Percentiles rank a stretch among this genome's conserved stretches.
These are phyloP conservation scores for Belgica antarctica DNA, from an alignment of 2,888 invertebrate genomes.

Conservation along the genomic window DNA sequence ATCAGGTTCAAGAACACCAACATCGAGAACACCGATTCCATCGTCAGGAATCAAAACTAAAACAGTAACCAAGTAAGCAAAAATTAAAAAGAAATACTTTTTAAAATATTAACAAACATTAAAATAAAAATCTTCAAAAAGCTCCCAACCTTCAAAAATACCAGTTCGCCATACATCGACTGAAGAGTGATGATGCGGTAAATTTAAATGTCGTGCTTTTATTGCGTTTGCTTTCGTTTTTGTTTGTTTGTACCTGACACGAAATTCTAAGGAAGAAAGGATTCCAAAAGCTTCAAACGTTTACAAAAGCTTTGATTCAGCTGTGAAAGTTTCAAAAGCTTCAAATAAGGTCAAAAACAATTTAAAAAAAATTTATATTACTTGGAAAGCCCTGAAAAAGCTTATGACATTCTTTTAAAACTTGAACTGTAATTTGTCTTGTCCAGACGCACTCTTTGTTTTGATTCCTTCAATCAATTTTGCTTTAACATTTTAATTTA, in stretches of 20 bases:
- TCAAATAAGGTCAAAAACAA: not conserved
- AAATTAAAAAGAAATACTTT: not conserved
- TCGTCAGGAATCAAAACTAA: slow-evolving; percentile 19
- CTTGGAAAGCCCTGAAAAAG: not conserved
- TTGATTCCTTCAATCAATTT: not conserved
- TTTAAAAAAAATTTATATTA: not conserved
- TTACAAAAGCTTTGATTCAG: not conserved
- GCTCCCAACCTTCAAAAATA: slow-evolving; percentile 33
- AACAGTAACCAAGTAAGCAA: slow-evolving; percentile 1
- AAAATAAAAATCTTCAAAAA: too few species aligned
- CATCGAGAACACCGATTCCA: not conserved
- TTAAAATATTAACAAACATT: not conserved
- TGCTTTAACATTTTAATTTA: not conserved
- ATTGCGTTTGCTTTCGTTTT: not conserved
- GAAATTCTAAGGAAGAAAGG: too few species aligned
- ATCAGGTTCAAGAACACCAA: not conserved
- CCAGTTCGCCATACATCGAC: slow-evolving; percentile 36
- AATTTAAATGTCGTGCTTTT: slow-evolving; percentile 6
- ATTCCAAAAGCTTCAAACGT: not conserved
- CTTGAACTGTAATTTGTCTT: not conserved
- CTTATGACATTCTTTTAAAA: too few species aligned
- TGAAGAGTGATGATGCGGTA: slow-evolving; percentile 15
- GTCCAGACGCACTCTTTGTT: not conserved
- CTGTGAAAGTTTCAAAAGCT: not conserved
- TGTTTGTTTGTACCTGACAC: not conserved